Percentiles rank a stretch among this genome's conserved stretches.
Conservation (phyloP, 2,797 vertebrate species). For the Cyprinella venusta region DNA sequence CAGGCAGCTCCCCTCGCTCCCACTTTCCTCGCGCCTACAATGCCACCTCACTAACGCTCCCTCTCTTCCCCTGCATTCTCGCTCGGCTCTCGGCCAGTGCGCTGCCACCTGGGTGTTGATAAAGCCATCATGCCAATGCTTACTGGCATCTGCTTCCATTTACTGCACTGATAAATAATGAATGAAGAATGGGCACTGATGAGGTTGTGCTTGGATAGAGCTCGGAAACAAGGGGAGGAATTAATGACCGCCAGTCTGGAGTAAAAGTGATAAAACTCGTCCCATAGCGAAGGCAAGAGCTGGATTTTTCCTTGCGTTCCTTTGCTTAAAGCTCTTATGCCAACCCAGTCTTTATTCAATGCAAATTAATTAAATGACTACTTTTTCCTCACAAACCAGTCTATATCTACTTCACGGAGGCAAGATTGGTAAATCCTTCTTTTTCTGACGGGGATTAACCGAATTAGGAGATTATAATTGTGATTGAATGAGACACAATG, state of each 20-base stretch:
- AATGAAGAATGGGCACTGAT: conserved; percentile 61
- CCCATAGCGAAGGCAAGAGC: conserved; percentile 44
- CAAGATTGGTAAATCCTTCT: conserved; percentile 46
- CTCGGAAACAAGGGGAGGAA: conserved; percentile 56
- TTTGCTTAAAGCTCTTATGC: conserved; percentile 68
- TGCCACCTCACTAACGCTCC: conserved; percentile 38
- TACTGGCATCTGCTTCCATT: conserved; percentile 70
- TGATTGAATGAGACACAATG: conserved; percentile 27
- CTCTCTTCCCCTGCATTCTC: conserved; percentile 40
- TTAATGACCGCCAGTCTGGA: conserved; percentile 70
- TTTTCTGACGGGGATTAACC: conserved; percentile 66
- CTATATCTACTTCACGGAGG: conserved; percentile 18
- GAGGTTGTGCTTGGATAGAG: conserved; percentile 59
- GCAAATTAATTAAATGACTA: conserved; percentile 74
- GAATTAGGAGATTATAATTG: conserved; percentile 59
- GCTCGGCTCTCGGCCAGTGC: conserved; percentile 62
- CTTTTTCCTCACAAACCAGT: conserved; percentile 44
- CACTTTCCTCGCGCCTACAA: conserved; percentile 29
- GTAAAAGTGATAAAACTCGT: conserved; percentile 73
- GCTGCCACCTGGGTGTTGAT: conserved; percentile 68
- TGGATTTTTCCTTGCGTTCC: conserved; percentile 57
- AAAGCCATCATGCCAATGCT: conserved; percentile 65
- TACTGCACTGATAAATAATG: conserved; percentile 71
- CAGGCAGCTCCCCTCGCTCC: conserved; percentile 11
- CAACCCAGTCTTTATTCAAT: conserved; percentile 67